Evolutionary conservation across 2,888 invertebrate species (phyloP).

Genomic region (Tupiocoris notatus): DNA sequence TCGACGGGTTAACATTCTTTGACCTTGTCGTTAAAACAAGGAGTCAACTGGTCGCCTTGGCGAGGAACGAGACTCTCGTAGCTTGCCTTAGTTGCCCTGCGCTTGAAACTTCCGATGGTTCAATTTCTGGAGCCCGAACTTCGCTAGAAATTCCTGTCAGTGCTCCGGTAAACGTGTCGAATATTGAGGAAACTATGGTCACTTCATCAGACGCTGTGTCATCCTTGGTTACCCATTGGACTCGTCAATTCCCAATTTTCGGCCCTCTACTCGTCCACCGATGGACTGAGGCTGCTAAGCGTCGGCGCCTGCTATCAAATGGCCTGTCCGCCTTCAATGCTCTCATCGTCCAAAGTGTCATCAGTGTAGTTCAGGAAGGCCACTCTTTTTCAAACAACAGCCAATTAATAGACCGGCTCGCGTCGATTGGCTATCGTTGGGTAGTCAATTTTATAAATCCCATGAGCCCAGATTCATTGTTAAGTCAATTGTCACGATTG

Average conservation of each 20-base stretch:
- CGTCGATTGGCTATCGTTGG: background rate
- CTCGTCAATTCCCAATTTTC: conserved; percentile 14
- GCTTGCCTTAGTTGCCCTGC: background rate
- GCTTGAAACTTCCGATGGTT: no score
- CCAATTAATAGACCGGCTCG: background rate
- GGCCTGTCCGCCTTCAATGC: conserved; percentile 5
- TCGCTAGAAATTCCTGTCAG: no score
- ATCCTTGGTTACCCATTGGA: no score
- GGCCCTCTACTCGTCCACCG: background rate
- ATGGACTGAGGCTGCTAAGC: background rate
- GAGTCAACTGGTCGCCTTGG: conserved; percentile 8
- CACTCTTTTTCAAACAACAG: background rate
- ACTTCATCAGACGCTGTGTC: no score
- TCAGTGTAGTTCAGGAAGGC: background rate
- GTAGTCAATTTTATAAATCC: conserved; percentile 1
- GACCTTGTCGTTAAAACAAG: conserved; percentile 4
- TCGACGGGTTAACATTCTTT: background rate
- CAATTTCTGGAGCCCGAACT: no score
- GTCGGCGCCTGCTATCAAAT: conserved; percentile 1
- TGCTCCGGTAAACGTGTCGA: no score
- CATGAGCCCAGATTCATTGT: background rate
- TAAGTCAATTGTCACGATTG: background rate
- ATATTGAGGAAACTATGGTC: no score
- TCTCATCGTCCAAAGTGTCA: background rate
- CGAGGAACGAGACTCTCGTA: conserved; percentile 6